These are phyloP conservation scores for Pegea sp. DNA, from an alignment of 23 tunicate species.

Conservation along the genomic window DNA sequence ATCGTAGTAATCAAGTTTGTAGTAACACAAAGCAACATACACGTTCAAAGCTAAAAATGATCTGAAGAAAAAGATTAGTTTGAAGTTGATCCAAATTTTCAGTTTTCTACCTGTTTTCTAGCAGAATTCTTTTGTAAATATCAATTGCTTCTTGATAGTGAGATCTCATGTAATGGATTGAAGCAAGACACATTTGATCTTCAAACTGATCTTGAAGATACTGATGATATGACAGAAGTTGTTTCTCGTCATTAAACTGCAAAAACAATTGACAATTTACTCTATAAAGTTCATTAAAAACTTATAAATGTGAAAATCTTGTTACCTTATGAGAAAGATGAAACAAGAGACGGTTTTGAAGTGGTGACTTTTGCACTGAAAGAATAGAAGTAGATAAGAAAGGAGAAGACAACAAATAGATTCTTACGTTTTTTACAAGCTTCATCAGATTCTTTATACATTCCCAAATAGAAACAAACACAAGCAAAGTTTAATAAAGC, in stretches of 20 bases:
- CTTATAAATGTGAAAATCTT: too few relatives aligned
- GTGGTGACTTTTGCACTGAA: slow-evolving; percentile 27
- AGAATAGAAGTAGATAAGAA: not conserved
- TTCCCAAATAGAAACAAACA: slow-evolving; percentile 73
- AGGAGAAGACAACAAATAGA: not conserved
- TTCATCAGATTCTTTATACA: slow-evolving; percentile 89
- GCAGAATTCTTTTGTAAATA: slow-evolving; percentile 69
- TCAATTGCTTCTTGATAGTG: slow-evolving; percentile 98
- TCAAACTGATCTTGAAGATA: slow-evolving; percentile 81
- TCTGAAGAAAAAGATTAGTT: slow-evolving; percentile 12
- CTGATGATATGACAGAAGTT: slow-evolving; percentile 52
- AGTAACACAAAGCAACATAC: slow-evolving; percentile 90
- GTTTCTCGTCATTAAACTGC: slow-evolving; percentile 79
- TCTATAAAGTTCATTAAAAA: too few relatives aligned
- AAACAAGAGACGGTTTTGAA: slow-evolving; percentile 76
- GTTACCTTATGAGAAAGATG: slow-evolving; percentile 92
- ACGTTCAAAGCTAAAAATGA: slow-evolving; percentile 87
- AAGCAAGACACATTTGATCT: slow-evolving; percentile 92
- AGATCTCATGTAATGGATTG: slow-evolving; percentile 98
- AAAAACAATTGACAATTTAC: slow-evolving; percentile 5
- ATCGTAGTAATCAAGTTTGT: slow-evolving; percentile 95
- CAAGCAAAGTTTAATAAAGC: slow-evolving; percentile 34
- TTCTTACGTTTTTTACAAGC: slow-evolving; percentile 55
- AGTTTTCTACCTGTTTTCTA: slow-evolving; percentile 86
- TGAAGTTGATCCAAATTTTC: too few relatives aligned